These are phyloP conservation scores for Apis florea DNA, from an alignment of 1,140 invertebrate species.

Conservation along the genomic window DNA sequence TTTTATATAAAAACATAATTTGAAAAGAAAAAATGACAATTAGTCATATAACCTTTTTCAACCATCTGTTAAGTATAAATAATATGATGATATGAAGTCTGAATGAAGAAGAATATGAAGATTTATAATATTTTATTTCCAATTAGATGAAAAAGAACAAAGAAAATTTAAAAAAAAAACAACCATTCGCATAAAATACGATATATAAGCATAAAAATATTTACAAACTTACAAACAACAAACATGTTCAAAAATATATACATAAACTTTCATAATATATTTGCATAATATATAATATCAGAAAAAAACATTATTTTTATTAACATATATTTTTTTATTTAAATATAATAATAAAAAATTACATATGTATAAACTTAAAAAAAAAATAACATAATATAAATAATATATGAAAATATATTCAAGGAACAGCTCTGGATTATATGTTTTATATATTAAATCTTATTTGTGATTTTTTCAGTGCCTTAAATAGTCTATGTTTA, in stretches of 20 bases:
- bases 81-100: neutral
- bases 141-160: neutral
- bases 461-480: conserved; percentile 11
- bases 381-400: neutral
- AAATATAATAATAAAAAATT: neutral
- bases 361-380: neutral
- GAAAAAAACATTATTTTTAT: neutral
- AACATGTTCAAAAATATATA: neutral
- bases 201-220: neutral
- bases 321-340: neutral
- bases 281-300: neutral
- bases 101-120: too few relatives aligned
- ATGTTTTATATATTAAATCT: neutral
- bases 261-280: neutral
- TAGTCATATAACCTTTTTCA: conserved; percentile 8
- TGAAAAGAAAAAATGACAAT: neutral
- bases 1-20: neutral
- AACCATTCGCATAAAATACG: neutral
- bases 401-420: neutral
- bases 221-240: neutral
- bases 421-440: conserved; percentile 39
- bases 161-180: neutral
- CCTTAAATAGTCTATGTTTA: neutral
- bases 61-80: conserved; percentile 8
- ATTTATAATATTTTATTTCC: neutral